A percentile compares a stretch with the other conserved stretches of the same genome.
Evolutionary conservation across 2,797 vertebrate genomes (phyloP).

Genomic region (Malacoraja senta): DNA sequence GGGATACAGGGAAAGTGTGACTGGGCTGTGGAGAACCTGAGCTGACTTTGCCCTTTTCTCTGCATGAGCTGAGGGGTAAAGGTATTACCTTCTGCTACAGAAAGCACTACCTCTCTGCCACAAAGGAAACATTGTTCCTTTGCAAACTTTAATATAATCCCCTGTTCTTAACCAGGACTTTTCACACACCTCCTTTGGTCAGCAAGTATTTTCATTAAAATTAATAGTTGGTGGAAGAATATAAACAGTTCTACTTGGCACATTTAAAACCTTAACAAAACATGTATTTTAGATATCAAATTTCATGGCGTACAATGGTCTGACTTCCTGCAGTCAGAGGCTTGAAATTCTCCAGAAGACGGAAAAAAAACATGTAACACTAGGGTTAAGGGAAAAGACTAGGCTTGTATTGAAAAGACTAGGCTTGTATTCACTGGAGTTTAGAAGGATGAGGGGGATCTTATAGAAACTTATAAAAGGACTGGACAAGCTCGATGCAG

Average conservation of each 20-base stretch:
- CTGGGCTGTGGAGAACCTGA: background rate
- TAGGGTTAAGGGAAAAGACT: too few species aligned
- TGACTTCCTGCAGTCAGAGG: background rate
- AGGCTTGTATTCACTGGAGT: too few species aligned
- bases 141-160: background rate
- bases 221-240: background rate
- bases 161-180: background rate
- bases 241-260: background rate
- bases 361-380: background rate
- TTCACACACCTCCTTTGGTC: background rate
- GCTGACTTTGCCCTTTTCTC: background rate
- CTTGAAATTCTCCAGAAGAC: background rate
- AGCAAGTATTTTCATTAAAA: background rate
- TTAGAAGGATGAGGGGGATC: too few species aligned
- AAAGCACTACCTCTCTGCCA: background rate
- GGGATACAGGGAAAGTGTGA: background rate
- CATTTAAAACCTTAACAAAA: background rate
- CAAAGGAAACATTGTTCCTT: background rate
- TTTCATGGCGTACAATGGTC: background rate
- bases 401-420: too few species aligned
- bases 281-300: background rate
- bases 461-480: too few species aligned
- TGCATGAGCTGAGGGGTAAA: background rate
- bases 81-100: background rate
- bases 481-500: too few species aligned